Percentiles rank a stretch among this genome's conserved stretches.
These are phyloP conservation scores for Botia kubotai DNA, from an alignment of 2,797 vertebrate genomes.

Conservation along the genomic window DNA sequence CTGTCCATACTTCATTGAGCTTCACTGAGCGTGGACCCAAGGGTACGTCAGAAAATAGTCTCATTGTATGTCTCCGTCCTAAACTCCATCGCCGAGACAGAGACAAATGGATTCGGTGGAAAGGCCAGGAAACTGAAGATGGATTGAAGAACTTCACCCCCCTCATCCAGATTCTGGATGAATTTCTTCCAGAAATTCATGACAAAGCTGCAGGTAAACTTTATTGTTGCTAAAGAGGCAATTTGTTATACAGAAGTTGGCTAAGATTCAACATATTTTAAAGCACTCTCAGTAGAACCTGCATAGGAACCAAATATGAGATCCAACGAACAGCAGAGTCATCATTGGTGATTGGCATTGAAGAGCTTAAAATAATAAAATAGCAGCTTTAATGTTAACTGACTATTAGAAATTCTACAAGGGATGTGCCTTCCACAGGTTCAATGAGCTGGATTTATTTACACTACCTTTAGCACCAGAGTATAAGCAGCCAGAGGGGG, in stretches of 20 bases:
- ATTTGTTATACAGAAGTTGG: neutral
- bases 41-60: conserved; percentile 10
- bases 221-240: neutral
- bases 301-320: neutral
- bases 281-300: neutral
- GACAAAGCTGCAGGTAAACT: conserved; percentile 5
- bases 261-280: neutral
- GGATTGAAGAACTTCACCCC: neutral
- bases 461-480: neutral
- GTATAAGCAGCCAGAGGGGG: conserved; percentile 42
- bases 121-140: neutral
- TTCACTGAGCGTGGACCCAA: conserved; percentile 22
- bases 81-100: conserved; percentile 18
- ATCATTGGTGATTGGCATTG: neutral
- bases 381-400: neutral
- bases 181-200: neutral
- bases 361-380: neutral
- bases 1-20: conserved; percentile 46
- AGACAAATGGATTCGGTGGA: conserved; percentile 19
- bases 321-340: neutral
- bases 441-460: neutral
- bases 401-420: neutral
- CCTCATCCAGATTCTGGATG: neutral
- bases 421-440: neutral
- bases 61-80: conserved; percentile 3